Conservation (phyloP, 2,797 vertebrate species). For the Liparis tanakae region DNA sequence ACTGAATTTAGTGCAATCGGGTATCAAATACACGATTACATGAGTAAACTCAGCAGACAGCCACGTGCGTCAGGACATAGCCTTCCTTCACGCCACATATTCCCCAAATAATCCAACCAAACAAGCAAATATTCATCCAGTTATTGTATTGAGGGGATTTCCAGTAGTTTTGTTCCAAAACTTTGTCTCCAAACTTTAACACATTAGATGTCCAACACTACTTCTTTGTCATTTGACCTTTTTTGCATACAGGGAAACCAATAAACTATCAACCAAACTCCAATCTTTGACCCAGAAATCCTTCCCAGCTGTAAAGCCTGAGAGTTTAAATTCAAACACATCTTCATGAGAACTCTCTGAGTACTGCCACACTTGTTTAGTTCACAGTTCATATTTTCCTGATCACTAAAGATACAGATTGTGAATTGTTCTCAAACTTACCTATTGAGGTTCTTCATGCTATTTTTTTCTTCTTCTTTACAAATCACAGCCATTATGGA, state of each 20-base stretch:
- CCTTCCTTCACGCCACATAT: slow-evolving; percentile 42
- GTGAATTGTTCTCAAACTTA: background rate
- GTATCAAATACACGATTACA: slow-evolving; percentile 31
- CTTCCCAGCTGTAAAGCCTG: background rate
- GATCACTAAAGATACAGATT: slow-evolving; percentile 7
- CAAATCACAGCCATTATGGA: too few relatives aligned
- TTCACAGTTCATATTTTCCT: background rate
- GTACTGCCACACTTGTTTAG: background rate
- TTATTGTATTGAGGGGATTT: slow-evolving; percentile 18
- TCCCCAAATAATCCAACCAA: slow-evolving; percentile 34
- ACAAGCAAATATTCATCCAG: slow-evolving; percentile 23
- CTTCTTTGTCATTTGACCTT: background rate
- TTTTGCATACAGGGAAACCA: slow-evolving; percentile 17
- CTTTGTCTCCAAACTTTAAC: background rate
- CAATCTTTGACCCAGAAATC: background rate
- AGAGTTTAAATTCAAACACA: background rate
- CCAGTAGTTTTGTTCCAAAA: slow-evolving; percentile 28
- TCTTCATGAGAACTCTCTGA: background rate
- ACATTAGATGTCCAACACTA: background rate
- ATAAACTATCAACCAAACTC: background rate
- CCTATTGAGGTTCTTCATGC: background rate
- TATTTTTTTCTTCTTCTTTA: background rate
- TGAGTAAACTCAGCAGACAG: slow-evolving; percentile 3
- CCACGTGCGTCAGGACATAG: background rate
- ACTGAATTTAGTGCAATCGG: slow-evolving; percentile 5